Percentiles rank a stretch among this genome's conserved stretches.
Conservation (phyloP, 1,140 invertebrate species). For the Araneus ventricosus region DNA sequence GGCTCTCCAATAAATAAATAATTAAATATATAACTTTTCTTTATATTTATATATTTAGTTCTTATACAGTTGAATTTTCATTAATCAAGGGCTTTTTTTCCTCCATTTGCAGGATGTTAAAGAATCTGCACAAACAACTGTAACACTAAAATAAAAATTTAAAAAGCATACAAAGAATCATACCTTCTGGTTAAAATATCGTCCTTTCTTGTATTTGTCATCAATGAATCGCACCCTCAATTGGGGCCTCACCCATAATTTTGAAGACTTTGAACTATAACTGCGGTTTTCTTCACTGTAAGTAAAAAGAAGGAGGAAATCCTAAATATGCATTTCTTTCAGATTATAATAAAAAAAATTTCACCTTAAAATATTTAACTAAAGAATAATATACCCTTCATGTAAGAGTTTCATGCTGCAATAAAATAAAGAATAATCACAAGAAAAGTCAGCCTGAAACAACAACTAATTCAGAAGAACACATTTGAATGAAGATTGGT, state of each 20-base stretch:
- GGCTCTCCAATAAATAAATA: too few species aligned
- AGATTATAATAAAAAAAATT: too few species aligned
- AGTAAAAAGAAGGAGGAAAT: not conserved
- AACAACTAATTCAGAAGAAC: not conserved
- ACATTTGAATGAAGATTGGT: too few species aligned
- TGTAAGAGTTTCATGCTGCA: not conserved
- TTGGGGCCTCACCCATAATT: constrained; percentile 79
- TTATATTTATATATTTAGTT: too few species aligned
- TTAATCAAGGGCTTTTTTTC: too few species aligned
- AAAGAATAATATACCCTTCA: not conserved
- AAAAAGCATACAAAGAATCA: not conserved
- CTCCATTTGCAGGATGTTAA: too few species aligned
- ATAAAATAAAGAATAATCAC: not conserved
- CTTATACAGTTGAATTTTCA: too few species aligned
- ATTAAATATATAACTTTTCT: too few species aligned
- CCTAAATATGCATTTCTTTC: not conserved
- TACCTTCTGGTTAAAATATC: constrained; percentile 81
- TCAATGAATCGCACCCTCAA: constrained; percentile 80
- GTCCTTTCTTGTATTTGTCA: constrained; percentile 80
- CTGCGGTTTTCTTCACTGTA: constrained; percentile 51
- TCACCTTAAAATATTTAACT: not conserved
- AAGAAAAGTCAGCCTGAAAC: not conserved
- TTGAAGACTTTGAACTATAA: not conserved
- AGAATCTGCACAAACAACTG: too few species aligned
- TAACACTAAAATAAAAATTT: not conserved